Conservation (phyloP, 2,888 invertebrate genomes). For the Agriopis marginaria region DNA sequence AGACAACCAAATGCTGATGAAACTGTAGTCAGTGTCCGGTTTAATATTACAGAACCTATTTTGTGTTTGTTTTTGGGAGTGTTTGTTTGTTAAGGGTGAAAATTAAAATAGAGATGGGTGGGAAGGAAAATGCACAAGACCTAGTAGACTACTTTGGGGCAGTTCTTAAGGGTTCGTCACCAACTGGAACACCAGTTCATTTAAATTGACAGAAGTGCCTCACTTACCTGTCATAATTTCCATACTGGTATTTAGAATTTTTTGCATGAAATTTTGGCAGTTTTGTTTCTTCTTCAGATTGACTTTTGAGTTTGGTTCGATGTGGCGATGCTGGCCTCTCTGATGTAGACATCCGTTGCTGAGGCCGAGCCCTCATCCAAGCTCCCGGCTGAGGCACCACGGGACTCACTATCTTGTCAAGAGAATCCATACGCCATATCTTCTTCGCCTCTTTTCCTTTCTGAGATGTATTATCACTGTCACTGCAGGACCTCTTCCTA, state of each 20-base stretch:
- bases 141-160: too few relatives aligned
- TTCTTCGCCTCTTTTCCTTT: slow-evolving; percentile 84
- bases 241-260: slow-evolving; percentile 94
- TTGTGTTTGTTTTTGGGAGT: too few relatives aligned
- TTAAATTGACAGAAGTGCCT: neutral
- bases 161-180: too few relatives aligned
- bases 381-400: slow-evolving; percentile 96
- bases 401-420: slow-evolving; percentile 97
- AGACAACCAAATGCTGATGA: too few relatives aligned
- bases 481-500: slow-evolving; percentile 83
- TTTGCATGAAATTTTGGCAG: slow-evolving; percentile 90
- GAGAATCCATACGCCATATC: slow-evolving; percentile 89
- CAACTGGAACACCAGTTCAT: neutral
- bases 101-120: too few relatives aligned
- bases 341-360: slow-evolving; percentile 68
- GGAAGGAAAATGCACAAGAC: too few relatives aligned
- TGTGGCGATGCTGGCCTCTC: slow-evolving; percentile 82
- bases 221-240: slow-evolving; percentile 95
- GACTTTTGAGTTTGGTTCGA: slow-evolving; percentile 66
- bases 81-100: too few relatives aligned
- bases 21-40: too few relatives aligned
- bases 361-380: slow-evolving; percentile 88
- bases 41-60: too few relatives aligned
- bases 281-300: slow-evolving; percentile 75
- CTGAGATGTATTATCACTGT: slow-evolving; percentile 85